These are phyloP conservation scores for Lipophrys pholis DNA, from an alignment of 2,113 vertebrate genomes.

Conservation along the genomic window DNA sequence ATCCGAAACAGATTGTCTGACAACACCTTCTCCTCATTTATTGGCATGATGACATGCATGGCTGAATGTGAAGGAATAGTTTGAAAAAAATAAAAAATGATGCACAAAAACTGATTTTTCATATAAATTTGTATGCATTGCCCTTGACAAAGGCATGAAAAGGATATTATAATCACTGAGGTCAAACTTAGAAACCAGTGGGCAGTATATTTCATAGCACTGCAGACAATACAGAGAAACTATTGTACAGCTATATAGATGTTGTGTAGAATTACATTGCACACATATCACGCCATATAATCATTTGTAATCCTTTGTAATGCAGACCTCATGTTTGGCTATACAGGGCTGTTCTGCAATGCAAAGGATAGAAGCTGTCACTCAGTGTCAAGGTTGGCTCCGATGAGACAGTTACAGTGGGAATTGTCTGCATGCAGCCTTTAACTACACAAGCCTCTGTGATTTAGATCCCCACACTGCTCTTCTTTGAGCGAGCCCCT, in stretches of 20 bases:
- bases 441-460: slow-evolving; percentile 46
- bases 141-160: not conserved
- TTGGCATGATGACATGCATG: not conserved
- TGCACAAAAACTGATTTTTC: not conserved
- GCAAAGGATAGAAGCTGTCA: slow-evolving; percentile 22
- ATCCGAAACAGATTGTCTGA: too few relatives aligned
- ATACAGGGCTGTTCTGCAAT: not conserved
- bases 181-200: not conserved
- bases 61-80: not conserved
- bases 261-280: not conserved
- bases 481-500: slow-evolving; percentile 40
- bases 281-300: not conserved
- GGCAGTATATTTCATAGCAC: not conserved
- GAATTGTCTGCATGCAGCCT: slow-evolving; percentile 41
- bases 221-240: not conserved
- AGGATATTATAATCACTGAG: not conserved
- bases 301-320: not conserved
- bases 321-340: slow-evolving; percentile 5
- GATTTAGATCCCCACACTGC: slow-evolving; percentile 45
- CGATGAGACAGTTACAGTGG: slow-evolving; percentile 11
- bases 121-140: not conserved
- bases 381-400: slow-evolving; percentile 60
- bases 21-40: not conserved
- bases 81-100: not conserved
- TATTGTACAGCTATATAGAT: not conserved